Conservation (phyloP, 2,113 vertebrate genomes). For the Chelonoidis abingdonii region DNA sequence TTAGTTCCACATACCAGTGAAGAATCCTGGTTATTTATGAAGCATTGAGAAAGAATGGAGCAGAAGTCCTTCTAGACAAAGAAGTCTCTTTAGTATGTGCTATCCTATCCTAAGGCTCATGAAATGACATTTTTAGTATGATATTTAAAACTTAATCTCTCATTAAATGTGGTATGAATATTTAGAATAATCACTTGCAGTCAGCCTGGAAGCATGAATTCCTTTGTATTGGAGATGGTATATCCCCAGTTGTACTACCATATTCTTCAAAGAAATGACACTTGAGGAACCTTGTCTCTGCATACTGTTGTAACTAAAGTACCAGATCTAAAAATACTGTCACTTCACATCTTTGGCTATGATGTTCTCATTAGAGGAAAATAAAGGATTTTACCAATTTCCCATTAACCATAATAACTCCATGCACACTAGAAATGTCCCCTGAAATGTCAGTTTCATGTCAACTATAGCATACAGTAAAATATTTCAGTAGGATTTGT, state of each 20-base stretch:
- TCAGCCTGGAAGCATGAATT: not conserved
- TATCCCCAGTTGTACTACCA: not conserved
- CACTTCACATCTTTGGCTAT: not conserved
- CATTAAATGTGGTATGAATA: not conserved
- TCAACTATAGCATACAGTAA: not conserved
- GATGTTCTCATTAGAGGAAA: not conserved
- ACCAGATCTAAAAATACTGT: rapidly evolving
- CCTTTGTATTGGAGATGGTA: not conserved
- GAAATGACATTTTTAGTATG: not conserved
- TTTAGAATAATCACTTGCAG: not conserved
- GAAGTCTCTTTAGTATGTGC: rapidly evolving
- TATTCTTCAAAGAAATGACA: not conserved
- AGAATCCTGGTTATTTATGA: not conserved
- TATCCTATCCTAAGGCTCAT: not conserved
- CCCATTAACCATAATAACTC: not conserved
- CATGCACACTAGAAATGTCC: not conserved
- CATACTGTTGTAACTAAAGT: not conserved
- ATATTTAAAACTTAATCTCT: not conserved
- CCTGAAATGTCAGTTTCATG: not conserved
- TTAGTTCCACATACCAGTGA: not conserved
- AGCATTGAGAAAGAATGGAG: rapidly evolving
- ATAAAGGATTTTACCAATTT: not conserved
- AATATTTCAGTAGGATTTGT: not conserved
- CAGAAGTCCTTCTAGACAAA: not conserved
- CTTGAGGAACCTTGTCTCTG: not conserved